phyloP scores from a whole-genome alignment of 2,113 vertebrate species.

The Oryzias curvinotus region DNA sequence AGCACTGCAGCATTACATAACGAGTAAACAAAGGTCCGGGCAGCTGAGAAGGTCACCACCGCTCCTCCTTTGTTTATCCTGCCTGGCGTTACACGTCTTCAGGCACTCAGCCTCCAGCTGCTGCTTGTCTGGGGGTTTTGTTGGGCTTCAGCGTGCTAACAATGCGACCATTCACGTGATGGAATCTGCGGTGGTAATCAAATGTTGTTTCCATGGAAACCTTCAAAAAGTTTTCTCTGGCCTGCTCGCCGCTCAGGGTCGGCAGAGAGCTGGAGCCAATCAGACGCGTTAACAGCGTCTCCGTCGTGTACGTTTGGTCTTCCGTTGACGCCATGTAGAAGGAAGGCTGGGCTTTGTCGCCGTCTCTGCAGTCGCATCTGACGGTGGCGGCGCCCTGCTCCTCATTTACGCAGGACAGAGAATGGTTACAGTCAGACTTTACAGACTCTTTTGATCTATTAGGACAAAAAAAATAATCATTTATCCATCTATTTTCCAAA shows the following conservation, averaged over 20 bases:
- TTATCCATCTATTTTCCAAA: neutral
- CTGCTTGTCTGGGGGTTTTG: neutral
- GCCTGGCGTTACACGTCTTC: neutral
- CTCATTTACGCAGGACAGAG: too few relatives aligned
- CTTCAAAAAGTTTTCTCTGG: neutral
- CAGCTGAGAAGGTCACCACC: too few relatives aligned
- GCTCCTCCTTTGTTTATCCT: neutral
- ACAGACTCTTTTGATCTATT: neutral
- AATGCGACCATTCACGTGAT: neutral
- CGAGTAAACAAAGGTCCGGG: too few relatives aligned
- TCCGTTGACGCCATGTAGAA: too few relatives aligned
- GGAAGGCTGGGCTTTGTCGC: too few relatives aligned
- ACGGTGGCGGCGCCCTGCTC: neutral
- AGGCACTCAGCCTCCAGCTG: neutral
- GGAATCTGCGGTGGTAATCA: conserved; percentile 16
- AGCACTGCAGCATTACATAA: too few relatives aligned
- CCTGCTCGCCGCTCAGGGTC: neutral
- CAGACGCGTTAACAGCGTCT: neutral
- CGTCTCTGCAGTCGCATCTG: neutral
- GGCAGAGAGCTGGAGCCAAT: conserved; percentile 3
- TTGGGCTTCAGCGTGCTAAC: neutral
- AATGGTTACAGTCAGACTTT: too few relatives aligned
- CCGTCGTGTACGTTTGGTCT: neutral
- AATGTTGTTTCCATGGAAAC: conserved; percentile 24
- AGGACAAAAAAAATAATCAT: neutral